Evolutionary conservation across 2,797 vertebrate genomes (phyloP).

Genomic region (Monodelphis domestica): DNA sequence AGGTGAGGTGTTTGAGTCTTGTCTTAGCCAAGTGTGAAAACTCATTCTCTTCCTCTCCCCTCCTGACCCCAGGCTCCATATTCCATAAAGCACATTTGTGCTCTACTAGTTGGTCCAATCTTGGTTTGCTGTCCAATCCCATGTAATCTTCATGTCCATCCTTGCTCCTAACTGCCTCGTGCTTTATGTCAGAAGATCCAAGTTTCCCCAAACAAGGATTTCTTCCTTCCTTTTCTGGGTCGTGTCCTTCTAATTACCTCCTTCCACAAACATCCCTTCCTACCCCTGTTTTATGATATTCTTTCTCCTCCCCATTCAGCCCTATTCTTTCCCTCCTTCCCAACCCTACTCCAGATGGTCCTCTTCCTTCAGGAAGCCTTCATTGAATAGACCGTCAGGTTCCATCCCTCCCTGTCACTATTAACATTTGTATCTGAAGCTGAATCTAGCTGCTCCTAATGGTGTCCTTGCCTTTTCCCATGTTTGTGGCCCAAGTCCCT

Average conservation of each 20-base stretch:
- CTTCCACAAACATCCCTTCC: neutral
- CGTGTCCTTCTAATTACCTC: neutral
- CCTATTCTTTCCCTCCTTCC: neutral
- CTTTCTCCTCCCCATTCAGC: neutral
- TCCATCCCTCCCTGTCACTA: neutral
- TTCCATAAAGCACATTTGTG: neutral
- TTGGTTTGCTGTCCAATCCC: neutral
- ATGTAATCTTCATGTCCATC: neutral
- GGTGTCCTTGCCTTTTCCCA: neutral
- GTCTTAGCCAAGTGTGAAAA: neutral
- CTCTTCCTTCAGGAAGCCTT: conserved; percentile 27
- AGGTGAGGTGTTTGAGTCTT: neutral
- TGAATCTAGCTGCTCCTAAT: neutral
- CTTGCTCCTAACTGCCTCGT: neutral
- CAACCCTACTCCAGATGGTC: neutral
- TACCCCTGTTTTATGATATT: neutral
- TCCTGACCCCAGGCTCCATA: neutral
- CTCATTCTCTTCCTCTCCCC: neutral
- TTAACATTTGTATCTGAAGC: neutral
- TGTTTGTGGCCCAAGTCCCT: neutral
- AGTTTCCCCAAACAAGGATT: neutral
- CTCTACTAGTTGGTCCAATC: neutral
- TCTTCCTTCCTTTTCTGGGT: neutral
- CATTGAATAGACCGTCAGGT: neutral
- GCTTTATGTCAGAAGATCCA: neutral